phyloP scores from a whole-genome alignment of 1,140 invertebrate genomes.

The Mylabris phalerata region DNA sequence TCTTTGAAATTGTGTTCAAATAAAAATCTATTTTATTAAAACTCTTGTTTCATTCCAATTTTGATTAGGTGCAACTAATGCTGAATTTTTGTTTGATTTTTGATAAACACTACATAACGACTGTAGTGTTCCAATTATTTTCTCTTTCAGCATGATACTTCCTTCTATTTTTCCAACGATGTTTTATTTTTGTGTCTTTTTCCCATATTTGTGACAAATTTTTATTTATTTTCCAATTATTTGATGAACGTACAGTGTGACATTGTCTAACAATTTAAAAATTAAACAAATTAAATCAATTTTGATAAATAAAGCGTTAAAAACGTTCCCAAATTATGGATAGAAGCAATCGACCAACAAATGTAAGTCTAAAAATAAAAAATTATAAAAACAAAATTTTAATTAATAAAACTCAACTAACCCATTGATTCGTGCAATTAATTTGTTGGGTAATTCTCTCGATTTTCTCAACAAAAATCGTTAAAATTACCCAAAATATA shows the following conservation, averaged over 20 bases:
- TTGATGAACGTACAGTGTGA: too few relatives aligned
- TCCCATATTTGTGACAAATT: slow-evolving; percentile 7
- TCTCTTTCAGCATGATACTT: slow-evolving; percentile 12
- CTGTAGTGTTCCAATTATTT: background rate
- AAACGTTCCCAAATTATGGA: background rate
- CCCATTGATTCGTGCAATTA: slow-evolving; percentile 1
- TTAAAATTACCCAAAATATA: background rate
- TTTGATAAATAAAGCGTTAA: slow-evolving; percentile 4
- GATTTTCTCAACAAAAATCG: background rate
- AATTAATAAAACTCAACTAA: slow-evolving; percentile 12
- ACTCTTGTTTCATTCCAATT: slow-evolving; percentile 19
- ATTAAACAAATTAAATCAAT: slow-evolving; percentile 13
- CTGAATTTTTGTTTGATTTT: background rate
- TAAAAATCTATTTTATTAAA: slow-evolving; percentile 23
- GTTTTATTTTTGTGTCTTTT: slow-evolving; percentile 4
- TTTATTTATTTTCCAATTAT: slow-evolving; percentile 4
- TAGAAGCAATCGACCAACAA: background rate
- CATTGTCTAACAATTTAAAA: slow-evolving; percentile 13
- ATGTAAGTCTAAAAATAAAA: slow-evolving; percentile 9
- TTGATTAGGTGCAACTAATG: too few relatives aligned
- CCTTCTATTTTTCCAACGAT: background rate
- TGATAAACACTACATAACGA: background rate
- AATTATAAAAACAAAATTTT: slow-evolving; percentile 2
- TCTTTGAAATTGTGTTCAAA: slow-evolving; percentile 16
- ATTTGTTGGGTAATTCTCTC: background rate